Base-by-base conservation (phyloP, 2,113 vertebrate genomes). In the Cottus gobio region DNA sequence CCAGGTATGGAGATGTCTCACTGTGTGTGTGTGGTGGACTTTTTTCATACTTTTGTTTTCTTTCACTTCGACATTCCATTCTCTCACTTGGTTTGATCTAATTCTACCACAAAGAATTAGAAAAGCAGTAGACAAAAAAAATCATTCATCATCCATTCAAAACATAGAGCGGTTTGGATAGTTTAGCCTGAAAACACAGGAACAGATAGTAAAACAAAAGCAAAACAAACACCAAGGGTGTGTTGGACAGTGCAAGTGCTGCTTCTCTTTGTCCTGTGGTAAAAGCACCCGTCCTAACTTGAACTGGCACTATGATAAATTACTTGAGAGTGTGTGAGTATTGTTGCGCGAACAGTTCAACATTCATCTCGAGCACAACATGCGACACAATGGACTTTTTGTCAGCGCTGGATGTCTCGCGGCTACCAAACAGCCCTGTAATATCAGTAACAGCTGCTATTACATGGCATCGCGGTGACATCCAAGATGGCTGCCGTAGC, bases 401-500 rank as follows among this genome's bases (percentile, higher is more conserved):
- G 79, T 84, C 71, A 61, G 64, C 70, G 67, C 39, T 79, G 83
- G 76, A 85, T 67, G 78, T 82, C 75, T 86, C 0, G 39, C 48
- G 11, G 80, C 75, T 77, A 84, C 58, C 77, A 71, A 85, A 78
- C 80, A 48, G 30, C 68, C 66, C 44, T n/a, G 42, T 56, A 64
- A 44, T 64, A 86, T 76, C 66, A 73, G 70, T 64, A 89, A 73
- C 80, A 87, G 65, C 77, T 87, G 85, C 58, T 73, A 39, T 80
- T 79, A 77, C 79, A 74, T 18, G n/a, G 75, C 24, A 26, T 57
- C n/a, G 70, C 63, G 37, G 16, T 72, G 70, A 79, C 73, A 89
- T 79, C 83, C 79, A 91, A 90, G 64, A 91, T 91, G 88, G 87
- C 83, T 74, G 83, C 79, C 7, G 0, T 44, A 76, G 78, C 87